Evolutionary conservation across 1,140 invertebrate species (phyloP).

Genomic region (Dysdera silvatica): DNA sequence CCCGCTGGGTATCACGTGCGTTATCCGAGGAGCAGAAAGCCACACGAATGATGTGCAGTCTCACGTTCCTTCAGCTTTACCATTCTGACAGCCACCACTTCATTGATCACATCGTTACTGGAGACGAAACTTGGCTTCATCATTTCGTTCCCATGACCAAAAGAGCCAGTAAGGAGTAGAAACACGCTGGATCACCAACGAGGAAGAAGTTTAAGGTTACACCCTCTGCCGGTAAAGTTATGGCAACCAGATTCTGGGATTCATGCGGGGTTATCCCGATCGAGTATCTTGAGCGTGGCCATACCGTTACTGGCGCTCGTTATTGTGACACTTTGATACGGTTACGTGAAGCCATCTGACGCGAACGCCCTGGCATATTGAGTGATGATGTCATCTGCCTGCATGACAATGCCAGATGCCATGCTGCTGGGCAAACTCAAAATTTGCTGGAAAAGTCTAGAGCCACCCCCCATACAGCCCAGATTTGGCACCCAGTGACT

Average conservation of each 20-base stretch:
- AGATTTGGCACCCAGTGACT: conserved; percentile 7
- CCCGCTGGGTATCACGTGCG: neutral
- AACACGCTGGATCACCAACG: conserved; percentile 3
- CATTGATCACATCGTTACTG: conserved; percentile 7
- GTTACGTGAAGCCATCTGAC: conserved; percentile 3
- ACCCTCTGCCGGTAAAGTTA: conserved; percentile 8
- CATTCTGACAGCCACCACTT: conserved; percentile 1
- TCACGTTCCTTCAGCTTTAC: conserved; percentile 12
- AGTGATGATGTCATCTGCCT: conserved; percentile 32
- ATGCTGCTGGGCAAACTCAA: conserved; percentile 28
- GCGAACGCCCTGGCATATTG: conserved; percentile 28
- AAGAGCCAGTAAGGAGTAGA: neutral
- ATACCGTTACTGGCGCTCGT: neutral
- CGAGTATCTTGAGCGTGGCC: neutral
- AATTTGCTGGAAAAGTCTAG: conserved; percentile 1
- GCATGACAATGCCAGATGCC: conserved; percentile 42
- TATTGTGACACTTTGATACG: neutral
- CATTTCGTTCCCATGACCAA: neutral
- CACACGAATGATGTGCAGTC: conserved; percentile 8
- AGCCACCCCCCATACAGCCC: neutral
- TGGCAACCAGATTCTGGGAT: neutral
- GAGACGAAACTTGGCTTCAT: neutral
- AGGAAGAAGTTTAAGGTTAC: conserved; percentile 1
- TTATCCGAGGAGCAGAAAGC: neutral
- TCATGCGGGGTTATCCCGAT: neutral